Conservation (phyloP, 1,140 invertebrate genomes). For the Belonocnema kinseyi region DNA sequence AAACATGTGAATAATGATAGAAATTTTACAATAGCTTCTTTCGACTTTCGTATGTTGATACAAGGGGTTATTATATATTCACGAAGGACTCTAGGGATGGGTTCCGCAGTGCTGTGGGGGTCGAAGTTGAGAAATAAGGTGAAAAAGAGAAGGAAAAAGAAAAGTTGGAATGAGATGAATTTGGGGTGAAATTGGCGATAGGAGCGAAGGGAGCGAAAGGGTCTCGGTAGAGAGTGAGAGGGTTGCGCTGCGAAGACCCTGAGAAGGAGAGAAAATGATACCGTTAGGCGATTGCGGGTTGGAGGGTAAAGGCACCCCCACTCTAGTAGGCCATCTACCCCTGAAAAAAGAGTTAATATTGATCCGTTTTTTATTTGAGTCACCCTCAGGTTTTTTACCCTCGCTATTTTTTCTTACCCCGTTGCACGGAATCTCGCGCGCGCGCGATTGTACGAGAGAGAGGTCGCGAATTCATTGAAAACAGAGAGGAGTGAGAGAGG, state of each 20-base stretch:
- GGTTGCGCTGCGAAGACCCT: slow-evolving; percentile 33
- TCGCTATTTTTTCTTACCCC: slow-evolving; percentile 75
- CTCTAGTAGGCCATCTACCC: slow-evolving; percentile 66
- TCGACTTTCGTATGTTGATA: background rate
- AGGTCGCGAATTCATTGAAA: slow-evolving; percentile 41
- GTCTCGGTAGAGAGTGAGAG: slow-evolving; percentile 40
- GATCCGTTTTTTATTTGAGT: slow-evolving; percentile 76
- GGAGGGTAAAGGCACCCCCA: slow-evolving; percentile 60
- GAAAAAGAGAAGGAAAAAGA: slow-evolving; percentile 34
- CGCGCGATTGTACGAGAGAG: background rate
- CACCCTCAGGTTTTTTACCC: slow-evolving; percentile 75
- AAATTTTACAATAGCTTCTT: too few relatives aligned
- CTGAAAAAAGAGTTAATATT: slow-evolving; percentile 76
- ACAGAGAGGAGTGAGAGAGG: slow-evolving; percentile 58
- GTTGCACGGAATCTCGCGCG: slow-evolving; percentile 53
- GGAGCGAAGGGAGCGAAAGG: slow-evolving; percentile 39
- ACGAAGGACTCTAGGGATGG: slow-evolving; percentile 37
- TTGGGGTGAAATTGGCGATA: slow-evolving; percentile 32
- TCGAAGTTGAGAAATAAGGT: slow-evolving; percentile 36
- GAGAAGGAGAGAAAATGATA: slow-evolving; percentile 38
- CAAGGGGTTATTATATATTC: slow-evolving; percentile 58
- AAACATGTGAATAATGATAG: too few relatives aligned
- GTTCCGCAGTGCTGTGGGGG: slow-evolving; percentile 20
- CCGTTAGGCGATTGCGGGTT: slow-evolving; percentile 14
- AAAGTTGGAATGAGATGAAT: slow-evolving; percentile 36